Conservation (phyloP, 2,888 invertebrate genomes). For the Candidula unifasciata region DNA sequence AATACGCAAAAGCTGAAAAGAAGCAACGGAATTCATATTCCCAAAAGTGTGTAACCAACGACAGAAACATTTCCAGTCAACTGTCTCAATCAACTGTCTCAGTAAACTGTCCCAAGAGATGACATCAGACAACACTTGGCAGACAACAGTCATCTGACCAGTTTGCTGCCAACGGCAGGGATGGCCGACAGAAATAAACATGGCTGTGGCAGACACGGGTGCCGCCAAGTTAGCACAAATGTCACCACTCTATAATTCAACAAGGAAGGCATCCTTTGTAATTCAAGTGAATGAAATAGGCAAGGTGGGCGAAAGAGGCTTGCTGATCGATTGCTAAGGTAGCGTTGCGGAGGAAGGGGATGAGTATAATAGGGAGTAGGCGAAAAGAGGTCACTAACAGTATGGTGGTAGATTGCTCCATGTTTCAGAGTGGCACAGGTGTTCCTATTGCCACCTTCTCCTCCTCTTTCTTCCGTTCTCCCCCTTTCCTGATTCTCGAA, state of each 20-base stretch:
- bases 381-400: background rate
- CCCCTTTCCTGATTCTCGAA: background rate
- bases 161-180: background rate
- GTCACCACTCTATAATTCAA: slow-evolving; percentile 21
- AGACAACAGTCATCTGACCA: too few relatives aligned
- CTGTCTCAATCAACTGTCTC: too few relatives aligned
- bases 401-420: too few relatives aligned
- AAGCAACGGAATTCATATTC: too few relatives aligned
- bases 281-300: background rate
- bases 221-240: background rate
- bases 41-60: too few relatives aligned
- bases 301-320: slow-evolving; percentile 10
- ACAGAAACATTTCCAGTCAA: too few relatives aligned
- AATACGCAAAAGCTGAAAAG: too few relatives aligned
- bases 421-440: slow-evolving; percentile 39
- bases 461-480: background rate
- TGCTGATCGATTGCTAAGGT: background rate
- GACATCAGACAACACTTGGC: too few relatives aligned
- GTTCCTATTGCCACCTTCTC: slow-evolving; percentile 11
- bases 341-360: background rate
- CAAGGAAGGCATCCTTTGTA: background rate
- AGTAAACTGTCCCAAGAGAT: too few relatives aligned
- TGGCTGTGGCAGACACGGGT: background rate
- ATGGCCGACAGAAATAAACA: background rate
- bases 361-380: background rate